Percentiles rank a stretch among this genome's conserved stretches.
phyloP scores from a whole-genome alignment of 2,797 vertebrate genomes.

The Hemibagrus guttatus region DNA sequence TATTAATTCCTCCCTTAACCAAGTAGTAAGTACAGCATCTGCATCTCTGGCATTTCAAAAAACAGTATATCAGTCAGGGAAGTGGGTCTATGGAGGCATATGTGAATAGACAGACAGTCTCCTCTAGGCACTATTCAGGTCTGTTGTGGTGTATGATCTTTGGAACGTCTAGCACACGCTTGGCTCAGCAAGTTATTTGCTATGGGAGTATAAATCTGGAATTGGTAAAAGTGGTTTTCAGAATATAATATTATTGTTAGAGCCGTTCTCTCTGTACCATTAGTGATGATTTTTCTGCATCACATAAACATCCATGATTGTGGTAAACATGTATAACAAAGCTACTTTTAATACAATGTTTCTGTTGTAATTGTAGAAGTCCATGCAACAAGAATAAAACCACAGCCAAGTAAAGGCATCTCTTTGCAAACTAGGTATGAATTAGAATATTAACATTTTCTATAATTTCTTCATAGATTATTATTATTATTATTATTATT shows the following conservation, averaged over 20 bases:
- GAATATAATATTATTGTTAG: neutral
- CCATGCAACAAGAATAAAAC: neutral
- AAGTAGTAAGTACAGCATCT: neutral
- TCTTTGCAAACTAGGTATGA: neutral
- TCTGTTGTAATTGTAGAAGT: neutral
- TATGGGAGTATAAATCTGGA: neutral
- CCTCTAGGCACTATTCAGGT: neutral
- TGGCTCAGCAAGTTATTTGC: neutral
- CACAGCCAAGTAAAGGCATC: neutral
- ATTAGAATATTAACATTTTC: too few species aligned
- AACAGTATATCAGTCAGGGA: neutral
- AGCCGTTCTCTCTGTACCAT: neutral
- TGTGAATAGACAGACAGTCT: neutral
- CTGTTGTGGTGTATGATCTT: neutral
- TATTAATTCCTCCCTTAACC: neutral
- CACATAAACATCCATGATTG: neutral
- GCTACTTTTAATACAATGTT: neutral
- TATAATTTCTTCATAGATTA: too few species aligned
- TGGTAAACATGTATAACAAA: neutral
- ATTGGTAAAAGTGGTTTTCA: neutral
- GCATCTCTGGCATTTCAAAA: neutral
- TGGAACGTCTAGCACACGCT: neutral
- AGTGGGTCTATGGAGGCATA: neutral
- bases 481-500: too few species aligned
- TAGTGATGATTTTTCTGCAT: too few species aligned